Conservation (phyloP, 2,113 vertebrate species). For the Crocuta crocuta region DNA sequence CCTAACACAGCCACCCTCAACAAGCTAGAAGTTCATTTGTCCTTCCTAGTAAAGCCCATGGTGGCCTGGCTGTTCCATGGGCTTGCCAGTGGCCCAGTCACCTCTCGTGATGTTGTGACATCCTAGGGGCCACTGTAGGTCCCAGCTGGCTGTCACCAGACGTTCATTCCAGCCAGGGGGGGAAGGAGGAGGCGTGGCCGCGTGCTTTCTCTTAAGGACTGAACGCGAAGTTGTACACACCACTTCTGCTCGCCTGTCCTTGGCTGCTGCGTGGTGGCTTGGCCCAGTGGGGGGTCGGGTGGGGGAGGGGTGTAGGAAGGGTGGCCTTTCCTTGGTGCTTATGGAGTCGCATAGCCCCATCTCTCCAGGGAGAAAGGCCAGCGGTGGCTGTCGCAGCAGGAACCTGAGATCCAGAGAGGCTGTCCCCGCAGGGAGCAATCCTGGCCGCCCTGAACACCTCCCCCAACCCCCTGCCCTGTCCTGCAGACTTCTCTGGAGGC, state of each 20-base stretch:
- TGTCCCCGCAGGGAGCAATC: too few species aligned
- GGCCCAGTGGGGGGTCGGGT: neutral
- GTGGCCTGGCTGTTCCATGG: neutral
- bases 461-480: neutral
- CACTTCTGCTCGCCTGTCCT: neutral
- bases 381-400: accelerated
- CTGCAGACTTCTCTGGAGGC: neutral
- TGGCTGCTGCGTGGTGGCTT: neutral
- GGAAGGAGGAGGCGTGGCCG: accelerated
- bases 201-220: neutral
- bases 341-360: too few species aligned
- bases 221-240: neutral
- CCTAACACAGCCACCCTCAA: neutral
- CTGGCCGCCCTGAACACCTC: too few species aligned
- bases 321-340: neutral
- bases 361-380: neutral
- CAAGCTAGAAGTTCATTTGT: neutral
- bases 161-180: neutral
- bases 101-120: neutral
- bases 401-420: neutral
- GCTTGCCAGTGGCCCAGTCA: neutral
- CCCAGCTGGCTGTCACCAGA: neutral
- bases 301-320: neutral
- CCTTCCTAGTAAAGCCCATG: neutral
- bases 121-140: neutral